These are phyloP conservation scores for Lineus longissimus DNA, from an alignment of 1,140 invertebrate species.

Conservation along the genomic window DNA sequence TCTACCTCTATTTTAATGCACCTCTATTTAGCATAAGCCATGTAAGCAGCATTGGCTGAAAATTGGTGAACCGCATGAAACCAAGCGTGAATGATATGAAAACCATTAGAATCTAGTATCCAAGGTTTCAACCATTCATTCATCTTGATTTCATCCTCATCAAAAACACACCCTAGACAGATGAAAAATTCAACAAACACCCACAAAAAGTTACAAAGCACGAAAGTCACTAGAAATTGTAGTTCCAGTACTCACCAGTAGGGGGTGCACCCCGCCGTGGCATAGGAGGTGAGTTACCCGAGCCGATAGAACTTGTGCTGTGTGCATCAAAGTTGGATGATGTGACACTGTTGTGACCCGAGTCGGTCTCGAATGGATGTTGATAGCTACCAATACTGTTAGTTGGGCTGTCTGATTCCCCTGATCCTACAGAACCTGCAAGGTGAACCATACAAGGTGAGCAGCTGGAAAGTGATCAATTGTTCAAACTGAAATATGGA, in stretches of 20 bases:
- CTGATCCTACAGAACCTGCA: conserved; percentile 75
- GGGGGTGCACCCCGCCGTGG: conserved; percentile 15
- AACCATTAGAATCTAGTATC: too few relatives aligned
- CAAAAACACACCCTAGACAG: neutral
- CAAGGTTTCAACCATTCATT: too few relatives aligned
- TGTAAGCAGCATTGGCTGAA: too few relatives aligned
- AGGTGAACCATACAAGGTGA: conserved; percentile 1
- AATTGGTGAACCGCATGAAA: too few relatives aligned
- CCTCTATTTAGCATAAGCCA: too few relatives aligned
- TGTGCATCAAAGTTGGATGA: conserved; percentile 73
- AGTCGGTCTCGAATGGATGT: conserved; percentile 59
- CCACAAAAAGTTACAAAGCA: neutral
- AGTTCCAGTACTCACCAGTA: conserved; percentile 5
- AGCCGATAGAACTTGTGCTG: conserved; percentile 62
- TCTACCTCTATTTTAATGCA: too few relatives aligned
- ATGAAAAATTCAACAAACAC: neutral
- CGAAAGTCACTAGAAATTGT: neutral
- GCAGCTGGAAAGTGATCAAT: too few relatives aligned
- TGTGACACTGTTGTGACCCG: conserved; percentile 61
- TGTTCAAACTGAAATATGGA: too few relatives aligned
- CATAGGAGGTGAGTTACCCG: conserved; percentile 35
- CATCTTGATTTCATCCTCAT: too few relatives aligned
- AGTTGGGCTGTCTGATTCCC: conserved; percentile 55
- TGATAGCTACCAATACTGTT: conserved; percentile 28
- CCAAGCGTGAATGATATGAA: too few relatives aligned